Conservation (phyloP, 2,888 invertebrate genomes). For the Pristionchus maxplancki region DNA sequence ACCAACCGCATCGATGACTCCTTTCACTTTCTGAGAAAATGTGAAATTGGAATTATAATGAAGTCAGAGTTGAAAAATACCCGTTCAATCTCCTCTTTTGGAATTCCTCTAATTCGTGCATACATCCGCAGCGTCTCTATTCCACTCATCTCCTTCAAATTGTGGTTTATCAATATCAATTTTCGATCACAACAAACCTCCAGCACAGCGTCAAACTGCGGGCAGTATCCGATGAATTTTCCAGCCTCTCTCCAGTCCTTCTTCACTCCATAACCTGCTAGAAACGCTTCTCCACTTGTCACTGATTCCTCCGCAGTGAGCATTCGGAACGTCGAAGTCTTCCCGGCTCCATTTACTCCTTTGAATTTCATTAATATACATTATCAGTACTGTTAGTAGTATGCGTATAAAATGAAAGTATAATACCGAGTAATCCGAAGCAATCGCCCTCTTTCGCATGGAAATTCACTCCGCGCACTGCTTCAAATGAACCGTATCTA, state of each 20-base stretch:
- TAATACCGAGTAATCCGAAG: conserved; percentile 71
- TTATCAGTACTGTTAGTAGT: too few species aligned
- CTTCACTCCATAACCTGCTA: conserved; percentile 68
- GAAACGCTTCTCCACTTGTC: conserved; percentile 69
- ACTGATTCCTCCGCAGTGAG: conserved; percentile 71
- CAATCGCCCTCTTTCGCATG: conserved; percentile 68
- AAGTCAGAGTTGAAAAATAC: neutral
- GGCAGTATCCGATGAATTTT: conserved; percentile 83
- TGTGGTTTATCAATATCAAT: too few species aligned
- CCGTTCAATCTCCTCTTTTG: conserved; percentile 60
- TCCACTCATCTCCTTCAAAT: conserved; percentile 83
- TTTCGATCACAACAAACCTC: conserved; percentile 73
- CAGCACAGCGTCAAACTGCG: conserved; percentile 86
- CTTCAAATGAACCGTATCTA: conserved; percentile 35
- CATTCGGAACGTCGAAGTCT: conserved; percentile 74
- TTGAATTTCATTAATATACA: neutral
- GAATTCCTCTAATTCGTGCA: conserved; percentile 84
- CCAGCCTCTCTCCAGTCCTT: conserved; percentile 69
- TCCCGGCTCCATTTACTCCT: conserved; percentile 73
- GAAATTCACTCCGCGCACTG: conserved; percentile 65
- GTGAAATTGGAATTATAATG: neutral
- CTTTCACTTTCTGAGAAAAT: conserved; percentile 55
- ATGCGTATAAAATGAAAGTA: too few species aligned
- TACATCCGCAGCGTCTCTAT: conserved; percentile 84
- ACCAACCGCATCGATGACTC: conserved; percentile 65